Conservation (phyloP, 2,888 invertebrate species). For the Troides oblongomaculatus region DNA sequence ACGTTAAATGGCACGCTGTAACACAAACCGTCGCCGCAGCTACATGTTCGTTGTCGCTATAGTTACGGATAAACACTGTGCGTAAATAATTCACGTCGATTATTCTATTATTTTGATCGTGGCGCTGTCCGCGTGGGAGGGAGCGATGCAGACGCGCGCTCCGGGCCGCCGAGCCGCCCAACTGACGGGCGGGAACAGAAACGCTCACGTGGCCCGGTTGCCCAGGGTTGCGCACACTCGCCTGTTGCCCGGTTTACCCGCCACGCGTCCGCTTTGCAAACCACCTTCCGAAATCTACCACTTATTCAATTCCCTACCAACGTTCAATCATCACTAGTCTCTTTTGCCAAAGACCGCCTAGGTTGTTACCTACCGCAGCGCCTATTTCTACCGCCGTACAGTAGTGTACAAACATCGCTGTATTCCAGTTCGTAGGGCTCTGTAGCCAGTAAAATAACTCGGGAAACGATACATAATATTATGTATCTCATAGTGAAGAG, state of each 20-base stretch:
- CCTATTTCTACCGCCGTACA: no score
- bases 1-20: constrained; percentile 40
- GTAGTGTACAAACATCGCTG: no score
- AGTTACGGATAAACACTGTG: constrained; percentile 43
- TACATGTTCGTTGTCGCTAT: constrained; percentile 34
- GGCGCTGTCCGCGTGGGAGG: constrained; percentile 23
- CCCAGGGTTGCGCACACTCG: constrained; percentile 39
- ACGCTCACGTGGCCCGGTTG: constrained; percentile 34
- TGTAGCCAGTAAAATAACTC: no score
- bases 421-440: no score
- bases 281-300: not conserved
- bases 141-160: constrained; percentile 33
- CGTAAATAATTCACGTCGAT: constrained; percentile 12
- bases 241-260: constrained; percentile 58
- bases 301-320: not conserved
- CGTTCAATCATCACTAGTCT: no score
- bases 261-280: constrained; percentile 7
- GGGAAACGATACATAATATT: no score
- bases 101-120: constrained; percentile 25
- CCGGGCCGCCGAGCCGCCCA: constrained; percentile 36
- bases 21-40: constrained; percentile 46
- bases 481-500: no score
- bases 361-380: no score
- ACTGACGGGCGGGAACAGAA: constrained; percentile 41
- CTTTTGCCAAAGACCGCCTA: no score